Percentiles rank a stretch among this genome's conserved stretches.
Conservation (phyloP, 2,113 vertebrate species). For the Helogale parvula region DNA sequence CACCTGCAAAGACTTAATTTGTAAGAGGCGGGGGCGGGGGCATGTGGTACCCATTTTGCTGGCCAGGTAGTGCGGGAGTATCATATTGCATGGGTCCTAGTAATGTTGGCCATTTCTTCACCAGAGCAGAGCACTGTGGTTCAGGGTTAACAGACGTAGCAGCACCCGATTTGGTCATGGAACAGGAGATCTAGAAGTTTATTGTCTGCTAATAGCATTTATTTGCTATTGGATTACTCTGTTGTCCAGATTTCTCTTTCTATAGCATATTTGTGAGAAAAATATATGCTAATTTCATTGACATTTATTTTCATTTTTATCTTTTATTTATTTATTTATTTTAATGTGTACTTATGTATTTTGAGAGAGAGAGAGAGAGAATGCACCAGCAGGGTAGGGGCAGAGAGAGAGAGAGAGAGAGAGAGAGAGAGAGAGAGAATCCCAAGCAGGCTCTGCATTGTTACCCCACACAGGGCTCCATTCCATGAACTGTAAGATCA, state of each 20-base stretch:
- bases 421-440: too few species aligned
- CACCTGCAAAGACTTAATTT: neutral
- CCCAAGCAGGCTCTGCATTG: too few species aligned
- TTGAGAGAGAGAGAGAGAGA: too few species aligned
- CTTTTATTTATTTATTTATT: too few species aligned
- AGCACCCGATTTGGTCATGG: fast-evolving
- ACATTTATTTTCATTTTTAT: slow-evolving; percentile 14
- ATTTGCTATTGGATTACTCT: neutral
- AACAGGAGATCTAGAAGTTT: neutral
- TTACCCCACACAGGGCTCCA: too few species aligned
- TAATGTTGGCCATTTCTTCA: neutral
- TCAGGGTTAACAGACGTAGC: neutral
- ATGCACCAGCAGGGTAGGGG: too few species aligned
- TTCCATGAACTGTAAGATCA: too few species aligned
- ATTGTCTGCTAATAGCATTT: neutral
- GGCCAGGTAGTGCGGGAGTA: neutral
- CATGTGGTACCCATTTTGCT: neutral
- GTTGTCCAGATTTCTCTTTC: neutral
- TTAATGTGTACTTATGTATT: too few species aligned
- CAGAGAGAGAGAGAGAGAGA: too few species aligned
- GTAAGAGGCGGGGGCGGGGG: neutral
- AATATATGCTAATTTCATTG: neutral
- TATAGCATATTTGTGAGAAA: neutral
- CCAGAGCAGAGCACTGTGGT: neutral
- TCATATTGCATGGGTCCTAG: too few species aligned